Percentiles rank a stretch among this genome's conserved stretches.
Evolutionary conservation across 2,888 invertebrate genomes (phyloP).

Genomic region (Drosophila rellima): DNA sequence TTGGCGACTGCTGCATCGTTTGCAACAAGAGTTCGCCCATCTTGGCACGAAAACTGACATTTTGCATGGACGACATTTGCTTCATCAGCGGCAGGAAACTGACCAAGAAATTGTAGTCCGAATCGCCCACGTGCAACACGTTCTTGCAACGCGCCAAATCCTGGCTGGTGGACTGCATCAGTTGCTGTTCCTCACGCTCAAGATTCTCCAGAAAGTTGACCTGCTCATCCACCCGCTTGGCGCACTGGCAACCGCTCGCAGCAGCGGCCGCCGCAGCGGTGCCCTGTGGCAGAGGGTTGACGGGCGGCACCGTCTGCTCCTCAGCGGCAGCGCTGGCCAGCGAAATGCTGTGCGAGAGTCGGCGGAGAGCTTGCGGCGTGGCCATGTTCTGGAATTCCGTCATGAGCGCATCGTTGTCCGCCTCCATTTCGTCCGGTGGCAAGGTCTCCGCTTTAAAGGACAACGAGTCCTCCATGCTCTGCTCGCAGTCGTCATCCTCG

Average conservation of each 20-base stretch:
- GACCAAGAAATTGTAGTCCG: slow-evolving; percentile 82
- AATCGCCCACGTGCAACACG: slow-evolving; percentile 78
- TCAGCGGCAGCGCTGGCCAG: slow-evolving; percentile 71
- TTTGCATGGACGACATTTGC: slow-evolving; percentile 79
- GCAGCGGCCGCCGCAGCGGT: slow-evolving; percentile 63
- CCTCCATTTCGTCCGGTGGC: slow-evolving; percentile 65
- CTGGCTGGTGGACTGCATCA: slow-evolving; percentile 80
- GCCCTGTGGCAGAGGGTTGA: background rate
- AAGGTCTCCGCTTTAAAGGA: slow-evolving; percentile 58
- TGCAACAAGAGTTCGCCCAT: slow-evolving; percentile 79
- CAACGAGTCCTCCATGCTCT: slow-evolving; percentile 19
- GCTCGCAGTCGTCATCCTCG: slow-evolving; percentile 59
- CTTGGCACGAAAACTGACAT: slow-evolving; percentile 78
- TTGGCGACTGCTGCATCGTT: slow-evolving; percentile 67
- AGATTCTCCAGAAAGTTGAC: slow-evolving; percentile 76
- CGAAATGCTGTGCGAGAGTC: slow-evolving; percentile 75
- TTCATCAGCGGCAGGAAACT: slow-evolving; percentile 83
- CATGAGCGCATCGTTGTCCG: slow-evolving; percentile 77
- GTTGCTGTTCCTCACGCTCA: slow-evolving; percentile 78
- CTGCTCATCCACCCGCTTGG: slow-evolving; percentile 75
- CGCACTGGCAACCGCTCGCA: slow-evolving; percentile 70
- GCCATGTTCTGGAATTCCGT: slow-evolving; percentile 75
- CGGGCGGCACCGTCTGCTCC: slow-evolving; percentile 42
- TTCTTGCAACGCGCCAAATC: slow-evolving; percentile 77
- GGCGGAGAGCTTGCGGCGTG: slow-evolving; percentile 79